Conservation (phyloP, 2,113 vertebrate genomes). For the Diadophis punctatus region DNA sequence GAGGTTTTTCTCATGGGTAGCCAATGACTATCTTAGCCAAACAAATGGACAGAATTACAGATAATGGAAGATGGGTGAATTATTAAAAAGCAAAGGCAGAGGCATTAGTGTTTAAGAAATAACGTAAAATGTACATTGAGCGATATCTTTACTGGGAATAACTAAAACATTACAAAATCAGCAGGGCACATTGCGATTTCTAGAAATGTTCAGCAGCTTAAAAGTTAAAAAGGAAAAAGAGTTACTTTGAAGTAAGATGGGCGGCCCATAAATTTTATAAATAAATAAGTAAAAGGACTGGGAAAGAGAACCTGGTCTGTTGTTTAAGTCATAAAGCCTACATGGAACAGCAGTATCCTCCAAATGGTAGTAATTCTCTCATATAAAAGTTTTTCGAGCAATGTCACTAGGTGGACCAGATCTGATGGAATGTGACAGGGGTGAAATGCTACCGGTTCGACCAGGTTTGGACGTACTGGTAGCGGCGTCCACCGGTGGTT, state of each 20-base stretch:
- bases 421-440: background rate
- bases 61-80: background rate
- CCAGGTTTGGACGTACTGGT: too few species aligned
- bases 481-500: too few species aligned
- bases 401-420: background rate
- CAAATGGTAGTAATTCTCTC: background rate
- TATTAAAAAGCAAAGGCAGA: background rate
- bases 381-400: background rate
- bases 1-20: background rate
- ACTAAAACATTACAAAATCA: background rate
- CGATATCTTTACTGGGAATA: background rate
- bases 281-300: background rate
- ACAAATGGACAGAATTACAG: background rate
- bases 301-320: background rate
- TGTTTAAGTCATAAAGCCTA: background rate
- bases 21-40: background rate
- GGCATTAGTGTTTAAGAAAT: background rate
- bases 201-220: background rate
- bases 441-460: too few species aligned
- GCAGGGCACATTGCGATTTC: background rate
- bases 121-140: background rate
- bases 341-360: background rate
- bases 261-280: background rate
- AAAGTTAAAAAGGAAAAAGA: background rate
- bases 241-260: background rate